These are phyloP conservation scores for Leucopternis melanops DNA, from an alignment of 2,113 vertebrate species.

Conservation along the genomic window DNA sequence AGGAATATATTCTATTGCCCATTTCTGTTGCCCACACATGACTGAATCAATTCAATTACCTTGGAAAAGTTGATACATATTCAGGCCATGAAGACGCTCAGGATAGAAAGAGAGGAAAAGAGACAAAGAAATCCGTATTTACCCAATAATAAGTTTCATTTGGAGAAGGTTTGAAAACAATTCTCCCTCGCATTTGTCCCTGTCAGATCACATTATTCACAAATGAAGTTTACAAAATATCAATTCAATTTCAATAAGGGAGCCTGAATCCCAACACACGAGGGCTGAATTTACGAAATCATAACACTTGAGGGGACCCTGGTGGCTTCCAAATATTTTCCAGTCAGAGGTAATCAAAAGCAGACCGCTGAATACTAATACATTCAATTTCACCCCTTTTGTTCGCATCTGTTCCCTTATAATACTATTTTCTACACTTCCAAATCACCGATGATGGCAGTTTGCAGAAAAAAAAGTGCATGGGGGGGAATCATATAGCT, in stretches of 20 bases:
- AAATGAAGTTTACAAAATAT: conserved; percentile 99
- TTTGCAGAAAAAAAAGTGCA: background rate
- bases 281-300: conserved; percentile 80
- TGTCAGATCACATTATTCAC: conserved; percentile 99
- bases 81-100: conserved; percentile 83
- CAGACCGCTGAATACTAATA: conserved; percentile 86
- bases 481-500: background rate
- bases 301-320: conserved; percentile 88
- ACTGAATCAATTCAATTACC: conserved; percentile 98
- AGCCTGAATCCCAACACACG: conserved; percentile 77
- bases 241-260: conserved; percentile 98
- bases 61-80: conserved; percentile 90
- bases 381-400: conserved; percentile 96
- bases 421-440: conserved; percentile 84
- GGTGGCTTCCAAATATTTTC: conserved; percentile 85
- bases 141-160: conserved; percentile 99
- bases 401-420: conserved; percentile 85
- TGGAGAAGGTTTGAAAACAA: conserved; percentile 96
- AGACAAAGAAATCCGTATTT: conserved; percentile 95
- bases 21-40: conserved; percentile 88
- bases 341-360: conserved; percentile 97
- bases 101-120: conserved; percentile 65
- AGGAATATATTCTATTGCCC: conserved; percentile 85
- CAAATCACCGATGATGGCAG: conserved; percentile 65
- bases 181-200: conserved; percentile 98